These are phyloP conservation scores for Natator depressus DNA, from an alignment of 2,113 vertebrate genomes.

Conservation along the genomic window DNA sequence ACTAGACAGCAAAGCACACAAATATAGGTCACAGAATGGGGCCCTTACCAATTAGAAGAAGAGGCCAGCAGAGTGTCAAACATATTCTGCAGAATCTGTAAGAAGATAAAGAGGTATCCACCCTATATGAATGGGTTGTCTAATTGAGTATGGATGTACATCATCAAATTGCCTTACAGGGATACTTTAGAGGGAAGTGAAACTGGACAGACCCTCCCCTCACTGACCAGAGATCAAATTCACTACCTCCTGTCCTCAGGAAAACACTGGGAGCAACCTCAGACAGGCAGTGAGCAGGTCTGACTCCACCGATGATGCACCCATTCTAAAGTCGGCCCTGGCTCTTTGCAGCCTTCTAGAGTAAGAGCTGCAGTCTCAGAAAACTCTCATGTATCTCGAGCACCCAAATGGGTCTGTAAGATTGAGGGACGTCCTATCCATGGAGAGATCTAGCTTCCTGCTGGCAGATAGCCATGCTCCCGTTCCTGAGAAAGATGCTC, in stretches of 20 bases:
- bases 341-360: neutral
- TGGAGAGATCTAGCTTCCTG: neutral
- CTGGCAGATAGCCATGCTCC: neutral
- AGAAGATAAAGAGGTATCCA: neutral
- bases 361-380: neutral
- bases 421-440: neutral
- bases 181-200: neutral
- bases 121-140: neutral
- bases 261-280: neutral
- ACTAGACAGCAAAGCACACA: neutral
- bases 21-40: neutral
- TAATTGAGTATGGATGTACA: neutral
- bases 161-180: neutral
- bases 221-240: neutral
- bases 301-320: neutral
- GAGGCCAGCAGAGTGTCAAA: neutral
- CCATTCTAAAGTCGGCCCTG: neutral
- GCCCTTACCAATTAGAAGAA: neutral
- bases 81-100: neutral
- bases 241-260: neutral
- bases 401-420: neutral
- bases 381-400: neutral
- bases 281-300: neutral
- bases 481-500: neutral
- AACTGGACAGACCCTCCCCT: neutral